A percentile compares a stretch with the other conserved stretches of the same genome.
Evolutionary conservation across 2,113 vertebrate genomes (phyloP).

Genomic region (Leptodactylus fuscus): DNA sequence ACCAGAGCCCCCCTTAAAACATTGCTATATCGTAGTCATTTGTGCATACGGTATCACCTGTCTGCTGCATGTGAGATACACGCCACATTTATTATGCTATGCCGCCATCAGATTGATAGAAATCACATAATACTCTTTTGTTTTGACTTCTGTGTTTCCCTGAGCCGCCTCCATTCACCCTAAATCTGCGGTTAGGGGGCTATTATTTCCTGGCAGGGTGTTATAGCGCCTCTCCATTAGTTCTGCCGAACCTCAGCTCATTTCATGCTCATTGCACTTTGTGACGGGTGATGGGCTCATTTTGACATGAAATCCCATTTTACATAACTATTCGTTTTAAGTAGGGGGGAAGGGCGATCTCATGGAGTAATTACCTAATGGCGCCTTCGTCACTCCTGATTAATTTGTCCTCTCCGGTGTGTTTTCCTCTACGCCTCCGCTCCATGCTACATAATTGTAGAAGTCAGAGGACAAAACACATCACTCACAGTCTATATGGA

Average conservation of each 20-base stretch:
- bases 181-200: neutral
- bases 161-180: conserved; percentile 9
- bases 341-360: conserved; percentile 54
- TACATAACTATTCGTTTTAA: conserved; percentile 66
- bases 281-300: conserved; percentile 63
- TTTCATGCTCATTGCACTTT: conserved; percentile 72
- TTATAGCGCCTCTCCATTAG: conserved; percentile 57
- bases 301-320: conserved; percentile 64
- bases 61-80: no score
- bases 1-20: no score
- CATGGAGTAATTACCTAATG: conserved; percentile 62
- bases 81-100: neutral
- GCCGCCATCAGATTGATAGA: neutral
- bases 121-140: neutral
- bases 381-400: conserved; percentile 58
- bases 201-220: conserved; percentile 54
- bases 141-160: neutral
- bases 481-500: neutral
- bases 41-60: neutral
- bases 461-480: neutral
- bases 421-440: neutral
- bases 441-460: neutral
- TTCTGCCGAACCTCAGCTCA: conserved; percentile 65
- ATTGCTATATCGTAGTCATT: neutral
- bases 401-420: conserved; percentile 33